Conservation (phyloP, 2,797 vertebrate genomes). For the Clarias fuscus region DNA sequence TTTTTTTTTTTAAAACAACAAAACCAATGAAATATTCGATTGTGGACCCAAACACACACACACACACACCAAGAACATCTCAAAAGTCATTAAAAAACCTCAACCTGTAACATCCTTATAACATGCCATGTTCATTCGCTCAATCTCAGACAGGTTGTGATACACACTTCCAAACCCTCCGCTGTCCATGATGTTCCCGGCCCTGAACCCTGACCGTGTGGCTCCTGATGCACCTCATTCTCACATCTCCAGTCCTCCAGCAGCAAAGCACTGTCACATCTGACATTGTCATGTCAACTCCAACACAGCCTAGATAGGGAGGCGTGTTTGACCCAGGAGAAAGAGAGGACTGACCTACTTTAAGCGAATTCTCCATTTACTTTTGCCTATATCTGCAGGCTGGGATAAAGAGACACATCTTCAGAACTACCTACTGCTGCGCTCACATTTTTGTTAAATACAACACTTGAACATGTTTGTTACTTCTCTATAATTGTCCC, state of each 20-base stretch:
- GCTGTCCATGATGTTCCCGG: conserved; percentile 21
- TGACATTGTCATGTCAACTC: conserved; percentile 52
- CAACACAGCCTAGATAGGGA: conserved; percentile 47
- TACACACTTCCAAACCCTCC: conserved; percentile 32
- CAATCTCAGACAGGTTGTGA: conserved; percentile 33
- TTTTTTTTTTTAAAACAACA: background rate
- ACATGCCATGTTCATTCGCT: background rate
- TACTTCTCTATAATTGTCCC: background rate
- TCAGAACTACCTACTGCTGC: conserved; percentile 49
- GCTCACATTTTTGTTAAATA: background rate
- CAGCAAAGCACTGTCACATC: conserved; percentile 50
- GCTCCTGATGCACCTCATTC: conserved; percentile 39
- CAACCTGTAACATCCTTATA: background rate
- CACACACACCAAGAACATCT: background rate
- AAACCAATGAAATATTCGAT: background rate
- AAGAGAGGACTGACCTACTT: conserved; percentile 57
- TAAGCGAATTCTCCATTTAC: conserved; percentile 60
- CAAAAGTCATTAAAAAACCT: background rate
- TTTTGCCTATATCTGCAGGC: conserved; percentile 58
- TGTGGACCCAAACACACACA: background rate
- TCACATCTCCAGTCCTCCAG: conserved; percentile 37
- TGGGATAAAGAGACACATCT: conserved; percentile 52
- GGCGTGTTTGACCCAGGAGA: conserved; percentile 58
- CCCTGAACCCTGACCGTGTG: conserved; percentile 29
- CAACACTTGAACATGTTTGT: conserved; percentile 14